Conservation (phyloP, 2,888 invertebrate genomes). For the Plemyria rubiginata region DNA sequence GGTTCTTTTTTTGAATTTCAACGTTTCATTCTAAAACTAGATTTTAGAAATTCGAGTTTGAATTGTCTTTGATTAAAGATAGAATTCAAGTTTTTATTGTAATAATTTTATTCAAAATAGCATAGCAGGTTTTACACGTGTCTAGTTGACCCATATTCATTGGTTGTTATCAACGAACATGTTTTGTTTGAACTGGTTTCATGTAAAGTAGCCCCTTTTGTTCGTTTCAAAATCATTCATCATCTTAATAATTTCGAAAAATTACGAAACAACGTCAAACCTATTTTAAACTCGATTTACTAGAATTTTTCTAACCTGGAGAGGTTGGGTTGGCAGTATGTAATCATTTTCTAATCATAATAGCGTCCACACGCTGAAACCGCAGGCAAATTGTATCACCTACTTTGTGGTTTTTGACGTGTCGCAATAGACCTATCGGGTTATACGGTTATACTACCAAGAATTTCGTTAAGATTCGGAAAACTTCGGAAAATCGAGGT, state of each 20-base stretch:
- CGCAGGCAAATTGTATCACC: too few relatives aligned
- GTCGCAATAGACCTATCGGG: not conserved
- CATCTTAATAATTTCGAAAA: too few relatives aligned
- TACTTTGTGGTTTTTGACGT: not conserved
- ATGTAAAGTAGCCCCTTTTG: too few relatives aligned
- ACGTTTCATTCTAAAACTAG: constrained; percentile 34
- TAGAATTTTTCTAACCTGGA: too few relatives aligned
- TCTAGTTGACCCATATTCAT: not conserved
- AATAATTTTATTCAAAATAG: not conserved
- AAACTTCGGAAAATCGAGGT: not conserved
- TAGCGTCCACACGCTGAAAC: not conserved
- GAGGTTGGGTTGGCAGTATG: not conserved
- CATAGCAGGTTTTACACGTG: constrained; percentile 31
- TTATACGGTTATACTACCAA: not conserved
- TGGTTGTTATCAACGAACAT: not conserved
- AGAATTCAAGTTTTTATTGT: constrained; percentile 23
- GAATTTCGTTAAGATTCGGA: not conserved
- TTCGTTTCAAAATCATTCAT: too few relatives aligned
- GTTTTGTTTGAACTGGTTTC: too few relatives aligned
- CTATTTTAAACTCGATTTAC: too few relatives aligned
- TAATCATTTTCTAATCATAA: not conserved
- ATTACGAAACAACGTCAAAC: too few relatives aligned
- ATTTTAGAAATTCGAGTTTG: constrained; percentile 27
- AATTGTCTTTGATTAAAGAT: not conserved
- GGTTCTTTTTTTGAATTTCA: constrained; percentile 31